Evolutionary conservation across 1,140 invertebrate genomes (phyloP).

Genomic region (Harlomillsia oculata): DNA sequence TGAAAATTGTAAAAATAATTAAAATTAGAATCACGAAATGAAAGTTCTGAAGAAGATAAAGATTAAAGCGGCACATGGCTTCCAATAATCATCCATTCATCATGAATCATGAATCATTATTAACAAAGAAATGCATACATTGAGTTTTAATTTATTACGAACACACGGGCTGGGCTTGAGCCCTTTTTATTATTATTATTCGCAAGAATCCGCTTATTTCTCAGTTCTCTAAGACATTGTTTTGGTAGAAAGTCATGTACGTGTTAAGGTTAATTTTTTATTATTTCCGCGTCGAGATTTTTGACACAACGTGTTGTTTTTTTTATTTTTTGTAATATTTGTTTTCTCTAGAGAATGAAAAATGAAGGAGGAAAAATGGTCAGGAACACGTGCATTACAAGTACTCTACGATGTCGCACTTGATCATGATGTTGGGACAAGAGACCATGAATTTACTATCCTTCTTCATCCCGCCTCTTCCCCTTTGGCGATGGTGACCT

Average conservation of each 20-base stretch:
- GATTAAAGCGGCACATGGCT: too few species aligned
- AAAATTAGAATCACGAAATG: too few species aligned
- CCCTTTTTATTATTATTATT: too few species aligned
- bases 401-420: constrained; percentile 91
- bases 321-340: background rate
- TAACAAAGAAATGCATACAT: too few species aligned
- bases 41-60: too few species aligned
- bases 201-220: too few species aligned
- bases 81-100: too few species aligned
- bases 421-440: constrained; percentile 87
- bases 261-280: background rate
- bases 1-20: too few species aligned
- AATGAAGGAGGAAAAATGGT: background rate
- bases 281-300: background rate
- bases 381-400: constrained; percentile 46
- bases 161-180: too few species aligned
- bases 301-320: background rate
- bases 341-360: background rate
- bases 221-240: background rate
- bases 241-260: background rate
- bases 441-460: constrained; percentile 62
- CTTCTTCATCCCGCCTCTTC: constrained; percentile 1
- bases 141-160: too few species aligned
- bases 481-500: constrained; percentile 1
- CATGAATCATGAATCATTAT: too few species aligned